Evolutionary conservation across 2,797 vertebrate genomes (phyloP), one percentile per base, ranked within the genome.

Genomic region (Eutrigla gurnardus): DNA sequence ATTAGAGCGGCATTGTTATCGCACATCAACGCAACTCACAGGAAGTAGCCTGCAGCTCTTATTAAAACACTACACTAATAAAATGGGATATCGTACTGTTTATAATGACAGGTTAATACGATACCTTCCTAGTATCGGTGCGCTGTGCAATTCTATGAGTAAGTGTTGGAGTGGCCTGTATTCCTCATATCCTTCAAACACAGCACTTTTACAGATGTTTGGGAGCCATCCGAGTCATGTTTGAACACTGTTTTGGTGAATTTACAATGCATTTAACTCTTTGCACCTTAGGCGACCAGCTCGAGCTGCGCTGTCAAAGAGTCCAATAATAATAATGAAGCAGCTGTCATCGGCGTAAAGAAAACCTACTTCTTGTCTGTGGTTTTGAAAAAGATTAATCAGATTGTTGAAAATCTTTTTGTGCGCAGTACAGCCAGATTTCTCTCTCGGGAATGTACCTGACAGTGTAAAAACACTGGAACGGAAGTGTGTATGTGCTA

Each of bases 261-360:
- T 82, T 75, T 84, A 77, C 63, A 80, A 71, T 60, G 71, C 66
- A 39, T 86, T 87, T 70, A 81, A 78, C 80, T 65, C 83, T 78
- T 75, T 78, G 69, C 81, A 82, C 86, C 82, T 65, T 14, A 49
- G 75, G 75, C 45, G 25, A 55, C 52, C 43, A 35, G 75, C 71
- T 53, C 5, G 2, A 81, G 39, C 62, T 75, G 33, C 18, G 3
- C 70, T 73, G 70, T 84, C 65, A 76, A 75, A 61, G 64, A 47
- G 68, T 82, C 79, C 81, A 92, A 63, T 49, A 14, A 75, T 76
- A 87, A 88, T 70, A 88, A 80, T 61, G 70, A 77, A 86, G 68
- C 89, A 84, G 85, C 84, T 88, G 87, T 81, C 82, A 86, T 46
- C 36, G 25, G 74, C 61, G 73, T 46, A 70, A 70, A 70, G 59